Base-by-base conservation (phyloP, 2,888 invertebrate genomes). In the Tetrapedia diversipes region DNA sequence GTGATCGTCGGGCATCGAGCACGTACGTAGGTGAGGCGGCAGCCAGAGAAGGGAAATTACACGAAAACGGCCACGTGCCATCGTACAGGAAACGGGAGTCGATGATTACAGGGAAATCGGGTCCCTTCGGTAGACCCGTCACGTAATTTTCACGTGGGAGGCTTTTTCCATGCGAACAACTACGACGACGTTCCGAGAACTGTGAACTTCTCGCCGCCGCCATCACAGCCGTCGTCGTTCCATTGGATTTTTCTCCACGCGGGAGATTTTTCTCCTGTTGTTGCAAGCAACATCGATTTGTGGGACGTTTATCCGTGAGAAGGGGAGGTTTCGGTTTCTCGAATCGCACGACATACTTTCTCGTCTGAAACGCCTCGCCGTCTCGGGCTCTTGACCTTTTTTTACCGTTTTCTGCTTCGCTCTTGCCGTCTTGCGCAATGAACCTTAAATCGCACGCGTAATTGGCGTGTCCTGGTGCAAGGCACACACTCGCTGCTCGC, bases 381-480 rank as follows among this genome's bases (percentile, higher is more conserved):
- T 34, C 49, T 22, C n/a, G 27, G 54, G 39, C 43, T 69, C 65
- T 45, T 64, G 63, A 27, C 66, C 72, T 60, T 61, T n/a, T n/a
- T 22, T 59, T 49, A 45, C 27, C 39, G 29, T 53, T 51, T 47
- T 32, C 27, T 53, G 37, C 1, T 43, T 53, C 49, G 43, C 37
- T 60, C 32, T 39, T 41, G 63, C 39, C 71, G 51, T 51, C 49
- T 59, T 45, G 66, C 56, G 65, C 69, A 71, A 74, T 76, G 63
- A 71, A 69, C 66, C 71, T 74, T 76, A 82, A 81, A 72, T 64
- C 74, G 69, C 49, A 57, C 51, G 8, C 81, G 66, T 86, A 85
- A 88, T 87, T 87, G 84, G 85, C 87, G 85, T 88, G 86, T 80
- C 88, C 82, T 77, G 83, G 77, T 59, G 75, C 79, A 65, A 83